These are phyloP conservation scores for Myxocyprinus asiaticus DNA, from an alignment of 2,113 vertebrate genomes.

Conservation along the genomic window DNA sequence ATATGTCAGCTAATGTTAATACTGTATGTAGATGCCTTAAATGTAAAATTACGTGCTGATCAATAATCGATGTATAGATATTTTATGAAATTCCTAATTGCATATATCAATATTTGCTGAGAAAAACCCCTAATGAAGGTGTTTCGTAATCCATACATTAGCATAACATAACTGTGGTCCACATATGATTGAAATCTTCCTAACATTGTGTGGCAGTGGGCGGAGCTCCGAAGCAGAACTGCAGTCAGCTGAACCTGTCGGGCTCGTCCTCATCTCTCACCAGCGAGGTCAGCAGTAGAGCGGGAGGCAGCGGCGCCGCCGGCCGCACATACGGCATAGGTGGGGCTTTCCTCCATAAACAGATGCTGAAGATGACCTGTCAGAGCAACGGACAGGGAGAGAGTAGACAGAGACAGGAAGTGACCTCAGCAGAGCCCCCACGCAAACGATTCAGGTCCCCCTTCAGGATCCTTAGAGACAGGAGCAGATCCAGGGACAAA, in stretches of 20 bases:
- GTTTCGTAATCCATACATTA: too few species aligned
- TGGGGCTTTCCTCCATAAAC: constrained; percentile 89
- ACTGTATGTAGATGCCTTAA: too few species aligned
- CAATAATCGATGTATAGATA: too few species aligned
- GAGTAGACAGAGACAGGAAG: not conserved
- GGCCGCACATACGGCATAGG: constrained; percentile 93
- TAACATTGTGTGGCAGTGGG: constrained; percentile 67
- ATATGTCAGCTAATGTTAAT: too few species aligned
- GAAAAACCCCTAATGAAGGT: too few species aligned
- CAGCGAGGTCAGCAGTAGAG: constrained; percentile 84
- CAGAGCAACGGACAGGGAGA: constrained; percentile 55
- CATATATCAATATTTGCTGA: too few species aligned
- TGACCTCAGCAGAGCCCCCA: constrained; percentile 54
- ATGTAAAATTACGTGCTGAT: too few species aligned
- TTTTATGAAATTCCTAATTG: too few species aligned
- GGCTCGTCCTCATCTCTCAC: constrained; percentile 86
- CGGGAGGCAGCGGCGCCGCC: constrained; percentile 82
- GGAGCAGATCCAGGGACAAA: constrained; percentile 82
- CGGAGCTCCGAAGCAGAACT: constrained; percentile 78
- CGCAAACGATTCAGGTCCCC: constrained; percentile 69
- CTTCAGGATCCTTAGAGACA: constrained; percentile 81
- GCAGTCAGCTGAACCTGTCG: constrained; percentile 83
- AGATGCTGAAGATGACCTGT: constrained; percentile 80
- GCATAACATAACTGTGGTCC: too few species aligned
- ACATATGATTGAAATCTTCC: not conserved